These are phyloP conservation scores for Lagopus muta DNA, from an alignment of 2,113 vertebrate genomes.

Conservation along the genomic window DNA sequence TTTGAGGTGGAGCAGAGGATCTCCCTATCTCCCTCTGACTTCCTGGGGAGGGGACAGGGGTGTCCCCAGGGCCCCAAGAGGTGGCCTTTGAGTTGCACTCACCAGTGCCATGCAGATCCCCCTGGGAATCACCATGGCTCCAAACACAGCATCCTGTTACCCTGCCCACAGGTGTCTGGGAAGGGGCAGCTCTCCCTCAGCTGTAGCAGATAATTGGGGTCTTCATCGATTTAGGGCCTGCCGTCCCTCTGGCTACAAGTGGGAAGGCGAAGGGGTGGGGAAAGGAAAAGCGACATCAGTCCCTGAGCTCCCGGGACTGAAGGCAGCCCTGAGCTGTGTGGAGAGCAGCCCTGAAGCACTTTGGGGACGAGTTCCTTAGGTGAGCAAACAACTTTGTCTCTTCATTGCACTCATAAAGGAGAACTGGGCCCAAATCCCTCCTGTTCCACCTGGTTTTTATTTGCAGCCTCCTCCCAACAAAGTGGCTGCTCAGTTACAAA, in stretches of 20 bases:
- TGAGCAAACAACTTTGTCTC: not conserved
- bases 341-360: not conserved
- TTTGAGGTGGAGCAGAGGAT: not conserved
- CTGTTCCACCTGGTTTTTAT: not conserved
- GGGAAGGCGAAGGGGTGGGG: not conserved
- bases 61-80: not conserved
- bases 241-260: not conserved
- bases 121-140: not conserved
- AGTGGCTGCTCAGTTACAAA: conserved; percentile 57
- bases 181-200: not conserved
- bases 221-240: not conserved
- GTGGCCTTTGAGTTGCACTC: too few relatives aligned
- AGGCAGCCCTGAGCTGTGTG: not conserved
- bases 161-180: not conserved
- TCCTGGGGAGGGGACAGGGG: accelerated
- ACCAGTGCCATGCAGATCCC: not conserved
- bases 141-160: accelerated
- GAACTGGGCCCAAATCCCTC: conserved; percentile 12
- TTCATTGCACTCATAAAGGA: conserved; percentile 30
- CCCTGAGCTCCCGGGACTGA: not conserved
- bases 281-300: not conserved
- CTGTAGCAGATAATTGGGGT: not conserved
- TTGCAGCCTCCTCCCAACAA: not conserved
- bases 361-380: not conserved
- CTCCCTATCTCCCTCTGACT: not conserved